Base-by-base conservation (phyloP, 1,140 invertebrate species). In the Aphaenogaster rudis region DNA sequence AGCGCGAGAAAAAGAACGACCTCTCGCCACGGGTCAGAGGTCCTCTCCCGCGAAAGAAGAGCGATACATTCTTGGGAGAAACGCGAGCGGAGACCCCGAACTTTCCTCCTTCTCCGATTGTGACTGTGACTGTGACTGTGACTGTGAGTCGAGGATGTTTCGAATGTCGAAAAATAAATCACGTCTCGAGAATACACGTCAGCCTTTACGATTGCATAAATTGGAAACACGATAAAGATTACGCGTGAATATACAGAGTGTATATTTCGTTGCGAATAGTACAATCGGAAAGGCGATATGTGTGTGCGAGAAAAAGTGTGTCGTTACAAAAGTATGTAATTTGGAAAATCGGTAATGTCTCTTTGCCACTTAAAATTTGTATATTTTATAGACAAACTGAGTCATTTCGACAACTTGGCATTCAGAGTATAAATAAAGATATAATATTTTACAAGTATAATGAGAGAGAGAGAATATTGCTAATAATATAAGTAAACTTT, bases 31-130 rank as follows among this genome's bases (percentile, higher is more conserved):
- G 67, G 80, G 67, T 90, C 86, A 79, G 63, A 78, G 74, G 79
- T 91, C 82, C 59, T 91, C 74, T 61, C 7, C 59, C 69, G 59
- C 15, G 50, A 74, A 57, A 76, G 33, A 45, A 52, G 88, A 63
- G 80, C 79, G 45, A 87, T 88, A 88, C 69, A 86, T 89, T 74
- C 33, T 86, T 54, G 33, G 63, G 81, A 45, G 89, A 71, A 79
- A 88, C 21, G 45, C 74, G 81, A 86, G 72, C n/a, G 36, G 33
- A 59, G 39, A 54, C 33, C 8, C 33, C 13, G 33, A 50, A 66
- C 33, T 57, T 33, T 59, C 11, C 33, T 61, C 17, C 21, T 50
- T 59, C 11, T 50, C 13, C 33, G n/a, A 28, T 28, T 28, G 28
- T 28, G 28, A 28, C 28, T 28, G 28, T 28, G 28, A 28, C 28